Evolutionary conservation across 2,888 invertebrate genomes (phyloP), one percentile per base, ranked within the genome.

Genomic region (Elysia crispata): DNA sequence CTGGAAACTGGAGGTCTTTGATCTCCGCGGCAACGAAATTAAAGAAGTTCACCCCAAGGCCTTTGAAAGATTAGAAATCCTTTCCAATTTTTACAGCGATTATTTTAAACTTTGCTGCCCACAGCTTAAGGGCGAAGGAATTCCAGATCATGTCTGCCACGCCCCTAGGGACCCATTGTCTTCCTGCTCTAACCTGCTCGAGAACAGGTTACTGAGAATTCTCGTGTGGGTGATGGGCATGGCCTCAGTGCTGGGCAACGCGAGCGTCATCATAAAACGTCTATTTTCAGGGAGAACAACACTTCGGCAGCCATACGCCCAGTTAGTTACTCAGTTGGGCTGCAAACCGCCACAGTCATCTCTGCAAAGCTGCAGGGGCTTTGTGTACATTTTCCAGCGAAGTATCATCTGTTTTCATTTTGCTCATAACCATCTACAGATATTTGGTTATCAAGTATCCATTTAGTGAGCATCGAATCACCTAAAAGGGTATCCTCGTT

Each of bases 341-440:
- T 0, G 78, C 82, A 15, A 92, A 92, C 92, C 85, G 91, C 5
- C 83, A 86, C 8, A 90, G 90, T 76, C 77, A 80, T 18, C 85
- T 90, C 18, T 92, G 92, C 79, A 89, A 90, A 49, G 81, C 91
- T 20, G 91, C 92, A 15, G 92, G 92, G 1, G 91, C 92, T 81
- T 86, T 92, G 41, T 90, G 90, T 28, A 91, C 92, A 0, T 90
- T 92, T 69, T 92, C 92, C 1, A 75, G 78, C 33, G 89, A 89
- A 81, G 87, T 87, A 0, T 89, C 89, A 0, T 87, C 89, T 0
- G 85, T 88, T 28, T 87, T 94, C 73, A 91, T 94, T 28, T 93
- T 94, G 0, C 86, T 94, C 83, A 94, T 94, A 79, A 94, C 94
- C 0, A 93, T 94, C 92, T 94, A 94, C 88, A 93, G 94, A 13